Evolutionary conservation across 2,888 invertebrate genomes (phyloP), one percentile per base, ranked within the genome.

Genomic region (Patella ulyssiponensis): DNA sequence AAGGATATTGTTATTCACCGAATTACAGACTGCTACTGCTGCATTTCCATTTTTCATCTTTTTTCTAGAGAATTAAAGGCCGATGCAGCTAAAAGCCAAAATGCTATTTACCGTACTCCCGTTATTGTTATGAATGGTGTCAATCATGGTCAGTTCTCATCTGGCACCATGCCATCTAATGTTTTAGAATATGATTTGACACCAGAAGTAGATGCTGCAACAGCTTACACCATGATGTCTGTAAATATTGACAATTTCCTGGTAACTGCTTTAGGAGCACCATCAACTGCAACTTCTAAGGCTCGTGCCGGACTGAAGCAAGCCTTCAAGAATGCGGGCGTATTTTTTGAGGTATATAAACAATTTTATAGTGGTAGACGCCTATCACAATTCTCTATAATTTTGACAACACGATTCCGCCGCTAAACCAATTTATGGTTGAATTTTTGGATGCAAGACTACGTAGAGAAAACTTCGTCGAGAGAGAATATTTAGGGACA

Each of bases 91-190:
- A 77, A 54, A 9, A 52, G 73, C 14, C 15, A 77, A 17, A 78
- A 64, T 15, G 69, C 79, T 11, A 82, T 81, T 33, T 86, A 83
- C 76, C 77, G 73, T 14, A 85, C 78, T 14, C 86, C 86, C 1
- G 86, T 86, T 11, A 78, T 87, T n/a, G 81, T 85, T 14, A 80
- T 87, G 80, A 76, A 71, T 23, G 86, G 86, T 3, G 72, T 85
- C 23, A 84, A 83, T 58, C 87, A 87, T 52, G 86, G 83, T 1
- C 85, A 85, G 73, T 87, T 86, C 77, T 85, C 85, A 44, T 84
- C 85, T 1, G 87, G 87, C 51, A 20, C 56, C 17, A 85, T 87
- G 84, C 86, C 87, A 14, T 56, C 77, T 12, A 81, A 82, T 33
- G 86, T 87, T 33, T 52, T 72, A 11, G 75, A 80, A 51, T 80